Evolutionary conservation across 2,113 vertebrate species (phyloP).

Genomic region (Scartelaos histophorus): DNA sequence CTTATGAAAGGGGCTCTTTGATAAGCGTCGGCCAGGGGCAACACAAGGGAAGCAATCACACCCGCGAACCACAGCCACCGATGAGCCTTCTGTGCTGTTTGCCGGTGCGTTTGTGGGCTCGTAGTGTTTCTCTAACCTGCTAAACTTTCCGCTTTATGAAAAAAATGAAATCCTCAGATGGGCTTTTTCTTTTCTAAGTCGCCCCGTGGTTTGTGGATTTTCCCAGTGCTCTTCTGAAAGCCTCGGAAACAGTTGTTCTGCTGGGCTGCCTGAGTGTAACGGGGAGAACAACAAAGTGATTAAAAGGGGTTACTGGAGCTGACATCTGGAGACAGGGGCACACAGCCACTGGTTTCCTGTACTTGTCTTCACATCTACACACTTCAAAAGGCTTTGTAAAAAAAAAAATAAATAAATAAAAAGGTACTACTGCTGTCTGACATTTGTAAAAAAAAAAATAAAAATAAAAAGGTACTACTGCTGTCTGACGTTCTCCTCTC

Average conservation of each 20-base stretch:
- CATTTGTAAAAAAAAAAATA: constrained; percentile 7
- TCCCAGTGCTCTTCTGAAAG: constrained; percentile 61
- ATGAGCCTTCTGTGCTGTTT: constrained; percentile 60
- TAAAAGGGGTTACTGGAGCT: constrained; percentile 55
- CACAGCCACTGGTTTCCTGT: constrained; percentile 51
- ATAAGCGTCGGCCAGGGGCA: constrained; percentile 66
- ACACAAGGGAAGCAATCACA: constrained; percentile 78
- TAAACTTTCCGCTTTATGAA: constrained; percentile 53
- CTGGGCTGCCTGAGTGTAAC: constrained; percentile 54
- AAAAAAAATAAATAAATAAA: neutral
- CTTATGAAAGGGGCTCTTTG: constrained; percentile 77
- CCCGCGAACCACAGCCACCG: constrained; percentile 63
- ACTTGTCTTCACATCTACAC: constrained; percentile 35
- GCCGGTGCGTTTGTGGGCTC: constrained; percentile 58
- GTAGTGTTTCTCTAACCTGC: constrained; percentile 70
- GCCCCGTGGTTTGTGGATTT: constrained; percentile 47
- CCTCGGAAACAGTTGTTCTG: constrained; percentile 59
- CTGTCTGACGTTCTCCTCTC: neutral
- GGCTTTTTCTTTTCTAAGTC: constrained; percentile 25
- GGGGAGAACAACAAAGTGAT: constrained; percentile 68
- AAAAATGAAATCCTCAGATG: constrained; percentile 50
- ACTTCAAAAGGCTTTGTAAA: constrained; percentile 27
- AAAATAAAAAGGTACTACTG: neutral
- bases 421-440: constrained; percentile 1
- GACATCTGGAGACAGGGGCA: constrained; percentile 41